phyloP scores from a whole-genome alignment of 2,797 vertebrate species.

The Falco rusticolus region DNA sequence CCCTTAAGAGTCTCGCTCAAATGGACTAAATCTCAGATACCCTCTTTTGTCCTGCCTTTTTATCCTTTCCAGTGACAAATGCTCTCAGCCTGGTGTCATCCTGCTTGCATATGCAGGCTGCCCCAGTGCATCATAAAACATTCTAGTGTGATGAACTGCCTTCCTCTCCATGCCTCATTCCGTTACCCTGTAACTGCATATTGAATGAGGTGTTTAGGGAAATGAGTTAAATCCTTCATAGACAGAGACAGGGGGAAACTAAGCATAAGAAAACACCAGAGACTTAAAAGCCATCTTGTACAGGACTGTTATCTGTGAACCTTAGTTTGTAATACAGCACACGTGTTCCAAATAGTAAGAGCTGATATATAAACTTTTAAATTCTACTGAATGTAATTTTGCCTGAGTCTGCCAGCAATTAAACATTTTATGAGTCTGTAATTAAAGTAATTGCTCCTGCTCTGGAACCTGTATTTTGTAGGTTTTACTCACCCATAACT shows the following conservation, averaged over 20 bases:
- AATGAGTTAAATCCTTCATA: neutral
- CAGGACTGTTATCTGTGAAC: neutral
- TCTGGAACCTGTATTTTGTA: neutral
- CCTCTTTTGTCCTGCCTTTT: neutral
- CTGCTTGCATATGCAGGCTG: neutral
- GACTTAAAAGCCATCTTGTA: neutral
- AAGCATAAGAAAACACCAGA: neutral
- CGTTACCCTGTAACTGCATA: neutral
- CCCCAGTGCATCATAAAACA: neutral
- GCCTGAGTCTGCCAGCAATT: neutral
- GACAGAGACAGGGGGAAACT: neutral
- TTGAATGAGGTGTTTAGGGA: neutral
- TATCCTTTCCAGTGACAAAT: neutral
- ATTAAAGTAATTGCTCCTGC: conserved; percentile 22
- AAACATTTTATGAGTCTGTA: neutral
- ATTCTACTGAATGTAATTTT: neutral
- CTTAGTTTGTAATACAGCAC: neutral
- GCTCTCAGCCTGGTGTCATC: neutral
- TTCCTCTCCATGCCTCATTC: neutral
- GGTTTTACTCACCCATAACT: neutral
- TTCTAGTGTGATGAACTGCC: neutral
- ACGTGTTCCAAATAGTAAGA: neutral
- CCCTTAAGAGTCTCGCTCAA: neutral
- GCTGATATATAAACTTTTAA: neutral
- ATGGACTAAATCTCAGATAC: neutral